These are phyloP conservation scores for Encarsia formosa DNA, from an alignment of 2,888 invertebrate species.

Conservation along the genomic window DNA sequence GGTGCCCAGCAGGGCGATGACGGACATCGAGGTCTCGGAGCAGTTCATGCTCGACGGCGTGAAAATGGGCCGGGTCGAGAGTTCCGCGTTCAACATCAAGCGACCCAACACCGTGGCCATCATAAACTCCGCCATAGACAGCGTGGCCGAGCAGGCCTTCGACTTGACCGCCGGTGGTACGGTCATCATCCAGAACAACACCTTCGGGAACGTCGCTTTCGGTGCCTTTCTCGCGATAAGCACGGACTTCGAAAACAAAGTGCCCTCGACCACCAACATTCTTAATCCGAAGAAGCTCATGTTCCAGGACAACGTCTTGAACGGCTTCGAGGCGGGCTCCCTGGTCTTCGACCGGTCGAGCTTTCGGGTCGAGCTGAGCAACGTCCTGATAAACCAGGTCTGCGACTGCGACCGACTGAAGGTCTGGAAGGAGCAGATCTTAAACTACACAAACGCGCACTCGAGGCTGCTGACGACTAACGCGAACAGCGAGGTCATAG, in stretches of 20 bases:
- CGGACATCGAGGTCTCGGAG: constrained; percentile 68
- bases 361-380: constrained; percentile 58
- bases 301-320: constrained; percentile 64
- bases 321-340: constrained; percentile 56
- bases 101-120: constrained; percentile 62
- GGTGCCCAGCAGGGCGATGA: constrained; percentile 69
- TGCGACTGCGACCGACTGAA: constrained; percentile 59
- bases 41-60: constrained; percentile 66
- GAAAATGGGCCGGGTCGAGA: constrained; percentile 60
- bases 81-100: constrained; percentile 67
- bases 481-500: constrained; percentile 27
- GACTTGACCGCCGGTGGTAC: constrained; percentile 60
- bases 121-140: constrained; percentile 58
- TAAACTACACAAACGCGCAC: constrained; percentile 46
- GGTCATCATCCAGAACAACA: constrained; percentile 65
- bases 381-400: constrained; percentile 57
- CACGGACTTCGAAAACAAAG: constrained; percentile 51
- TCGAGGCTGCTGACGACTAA: constrained; percentile 31
- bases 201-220: constrained; percentile 56
- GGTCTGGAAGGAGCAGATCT: constrained; percentile 43
- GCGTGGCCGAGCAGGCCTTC: constrained; percentile 65
- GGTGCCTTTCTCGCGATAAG: constrained; percentile 62
- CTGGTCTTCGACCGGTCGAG: constrained; percentile 58
- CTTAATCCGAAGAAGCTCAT: constrained; percentile 55
- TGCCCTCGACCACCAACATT: constrained; percentile 38